Evolutionary conservation across 23 tunicate genomes (phyloP).

Genomic region (Botrylloides violaceus): DNA sequence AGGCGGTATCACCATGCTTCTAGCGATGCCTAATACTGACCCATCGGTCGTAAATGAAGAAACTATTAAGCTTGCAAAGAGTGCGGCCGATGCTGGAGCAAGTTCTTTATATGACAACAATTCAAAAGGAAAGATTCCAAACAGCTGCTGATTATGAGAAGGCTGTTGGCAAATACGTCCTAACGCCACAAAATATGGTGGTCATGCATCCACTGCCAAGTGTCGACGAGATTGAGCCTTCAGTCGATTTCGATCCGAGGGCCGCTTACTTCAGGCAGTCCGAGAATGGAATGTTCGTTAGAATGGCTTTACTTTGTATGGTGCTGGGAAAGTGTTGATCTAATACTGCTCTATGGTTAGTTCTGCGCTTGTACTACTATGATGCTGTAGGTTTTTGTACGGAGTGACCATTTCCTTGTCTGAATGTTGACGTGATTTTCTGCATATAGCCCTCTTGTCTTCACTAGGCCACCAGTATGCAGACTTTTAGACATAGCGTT

Average conservation of each 20-base stretch:
- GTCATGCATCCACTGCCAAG: slow-evolving; percentile 95
- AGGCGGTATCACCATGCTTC: slow-evolving; percentile 85
- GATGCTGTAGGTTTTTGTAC: no score
- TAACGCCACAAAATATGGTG: slow-evolving; percentile 85
- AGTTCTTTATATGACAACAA: slow-evolving; percentile 80
- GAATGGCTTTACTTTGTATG: slow-evolving; percentile 90
- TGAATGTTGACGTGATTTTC: no score
- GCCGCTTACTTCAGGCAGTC: slow-evolving; percentile 92
- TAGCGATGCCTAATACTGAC: slow-evolving; percentile 91
- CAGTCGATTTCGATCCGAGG: slow-evolving; percentile 92
- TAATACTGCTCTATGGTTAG: no score
- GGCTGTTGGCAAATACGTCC: slow-evolving; percentile 48
- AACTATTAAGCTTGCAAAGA: slow-evolving; percentile 25
- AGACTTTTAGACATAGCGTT: no score
- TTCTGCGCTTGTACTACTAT: no score
- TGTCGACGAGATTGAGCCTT: slow-evolving; percentile 47
- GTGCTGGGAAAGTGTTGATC: slow-evolving; percentile 60
- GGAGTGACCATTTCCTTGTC: no score
- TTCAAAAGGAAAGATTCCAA: slow-evolving; percentile 66
- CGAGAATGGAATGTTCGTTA: slow-evolving; percentile 74
- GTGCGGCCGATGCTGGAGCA: slow-evolving; percentile 57
- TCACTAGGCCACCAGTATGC: no score
- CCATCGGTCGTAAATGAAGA: slow-evolving; percentile 70
- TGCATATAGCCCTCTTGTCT: no score
- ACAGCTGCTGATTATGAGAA: slow-evolving; percentile 43